Evolutionary conservation across 2,888 invertebrate species (phyloP).

Genomic region (Spilarctia lutea): DNA sequence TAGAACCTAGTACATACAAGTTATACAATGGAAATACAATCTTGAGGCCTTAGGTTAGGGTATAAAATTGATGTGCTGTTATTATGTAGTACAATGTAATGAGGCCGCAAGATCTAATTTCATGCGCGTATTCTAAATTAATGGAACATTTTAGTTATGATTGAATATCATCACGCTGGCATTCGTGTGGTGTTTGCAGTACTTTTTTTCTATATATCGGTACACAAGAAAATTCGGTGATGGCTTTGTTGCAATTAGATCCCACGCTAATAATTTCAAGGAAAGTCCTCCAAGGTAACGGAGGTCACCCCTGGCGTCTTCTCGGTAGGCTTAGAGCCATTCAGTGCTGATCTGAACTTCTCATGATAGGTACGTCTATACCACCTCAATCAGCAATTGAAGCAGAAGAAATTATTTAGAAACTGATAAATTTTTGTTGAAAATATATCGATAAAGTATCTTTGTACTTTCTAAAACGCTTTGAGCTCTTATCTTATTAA

Average conservation of each 20-base stretch:
- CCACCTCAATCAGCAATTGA: no score
- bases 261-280: not conserved
- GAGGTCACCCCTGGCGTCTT: no score
- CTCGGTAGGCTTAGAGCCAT: no score
- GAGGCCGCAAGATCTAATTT: conserved; percentile 46
- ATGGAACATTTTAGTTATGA: conserved; percentile 16
- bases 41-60: not conserved
- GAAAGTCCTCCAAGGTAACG: not conserved
- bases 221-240: not conserved
- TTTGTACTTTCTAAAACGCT: no score
- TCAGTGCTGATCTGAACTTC: no score
- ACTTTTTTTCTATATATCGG: not conserved
- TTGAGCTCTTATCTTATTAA: no score
- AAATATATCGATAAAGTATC: no score
- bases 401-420: no score
- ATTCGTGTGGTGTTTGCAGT: not conserved
- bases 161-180: not conserved
- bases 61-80: conserved; percentile 5
- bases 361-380: no score
- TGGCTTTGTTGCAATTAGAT: not conserved
- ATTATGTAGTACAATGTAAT: conserved; percentile 10
- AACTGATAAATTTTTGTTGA: no score
- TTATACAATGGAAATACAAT: conserved; percentile 12
- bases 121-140: conserved; percentile 28
- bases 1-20: conserved; percentile 9